Conservation (phyloP, 2,888 invertebrate species). For the Crocallis elinguaria region DNA sequence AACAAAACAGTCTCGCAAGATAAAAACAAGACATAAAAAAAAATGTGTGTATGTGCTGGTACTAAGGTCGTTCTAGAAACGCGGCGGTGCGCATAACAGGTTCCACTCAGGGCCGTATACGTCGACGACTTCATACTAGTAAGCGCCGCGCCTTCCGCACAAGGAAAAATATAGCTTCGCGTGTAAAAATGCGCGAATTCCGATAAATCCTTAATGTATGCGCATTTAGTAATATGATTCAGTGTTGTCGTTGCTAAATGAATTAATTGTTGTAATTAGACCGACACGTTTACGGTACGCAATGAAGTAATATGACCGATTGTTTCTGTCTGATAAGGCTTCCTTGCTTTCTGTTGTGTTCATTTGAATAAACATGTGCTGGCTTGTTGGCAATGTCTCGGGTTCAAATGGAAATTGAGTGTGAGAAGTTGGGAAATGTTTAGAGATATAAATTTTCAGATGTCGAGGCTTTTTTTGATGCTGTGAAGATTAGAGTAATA, state of each 20-base stretch:
- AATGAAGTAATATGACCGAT: slow-evolving; percentile 16
- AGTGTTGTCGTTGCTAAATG: slow-evolving; percentile 20
- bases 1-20: not conserved
- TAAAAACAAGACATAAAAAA: not conserved
- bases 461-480: too few relatives aligned
- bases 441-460: too few relatives aligned
- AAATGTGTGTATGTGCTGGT: not conserved
- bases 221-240: slow-evolving; percentile 28
- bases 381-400: not conserved
- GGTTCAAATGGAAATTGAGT: not conserved
- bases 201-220: slow-evolving; percentile 11
- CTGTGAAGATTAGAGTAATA: too few relatives aligned
- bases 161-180: slow-evolving; percentile 13
- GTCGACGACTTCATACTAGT: not conserved
- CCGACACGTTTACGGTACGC: slow-evolving; percentile 27
- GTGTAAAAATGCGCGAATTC: slow-evolving; percentile 19
- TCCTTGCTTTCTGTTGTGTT: not conserved
- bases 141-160: not conserved
- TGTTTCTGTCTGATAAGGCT: not conserved
- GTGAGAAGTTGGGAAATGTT: not conserved
- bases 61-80: slow-evolving; percentile 10
- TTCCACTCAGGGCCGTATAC: slow-evolving; percentile 10
- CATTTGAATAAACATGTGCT: not conserved
- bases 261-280: slow-evolving; percentile 20
- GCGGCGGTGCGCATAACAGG: slow-evolving; percentile 1